Base-by-base conservation (phyloP, 92 coral and sea anemone genomes). In the Metridium senile region DNA sequence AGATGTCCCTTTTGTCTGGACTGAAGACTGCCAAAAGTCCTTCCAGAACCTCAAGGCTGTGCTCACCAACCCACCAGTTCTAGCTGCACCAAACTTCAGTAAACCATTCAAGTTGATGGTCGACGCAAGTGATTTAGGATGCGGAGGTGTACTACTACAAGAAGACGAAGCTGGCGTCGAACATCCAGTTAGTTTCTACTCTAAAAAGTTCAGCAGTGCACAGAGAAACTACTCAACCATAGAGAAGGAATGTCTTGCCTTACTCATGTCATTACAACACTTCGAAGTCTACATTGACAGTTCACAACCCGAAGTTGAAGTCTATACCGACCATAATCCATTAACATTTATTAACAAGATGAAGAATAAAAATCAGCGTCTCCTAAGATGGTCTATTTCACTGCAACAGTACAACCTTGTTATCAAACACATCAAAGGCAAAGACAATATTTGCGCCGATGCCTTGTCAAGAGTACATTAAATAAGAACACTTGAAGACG, bases 71-170 rank as follows among this genome's bases (percentile, higher is more conserved):
- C 84, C 85, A 16, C 93, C 87, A 26, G 89, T 85, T 0, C 74
- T 89, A 70, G 47, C 89, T 25, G 75, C 71, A 8, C 89, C 86
- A 0, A 81, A 71, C 64, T 85, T 81, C 46, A 63, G 43, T 10
- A 20, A 29, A 2, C 87, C 81, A 22, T 85, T 89, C 65, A 74
- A 75, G 76, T 49, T 83, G 39, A 77, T 74, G 17, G 85, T 78
- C 9, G 91, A 82, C 71, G 91, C 92, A 35, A 83, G 88, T 70
- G 88, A 74, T 74, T 85, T 53, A 0, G 86, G 82, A 30, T 74
- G 62, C n/a, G 87, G 91, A 26, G 87, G 73, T 3, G 89, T 88
- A 6, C 76, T 88, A 29, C 46, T 70, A 46, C 93, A 80, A 71
- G n/a, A n/a, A n/a, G 80, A 74, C 18, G 11, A 67, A 18, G 87